These are phyloP conservation scores for Dysmachus trigonus DNA, from an alignment of 2,888 invertebrate species.

Conservation along the genomic window DNA sequence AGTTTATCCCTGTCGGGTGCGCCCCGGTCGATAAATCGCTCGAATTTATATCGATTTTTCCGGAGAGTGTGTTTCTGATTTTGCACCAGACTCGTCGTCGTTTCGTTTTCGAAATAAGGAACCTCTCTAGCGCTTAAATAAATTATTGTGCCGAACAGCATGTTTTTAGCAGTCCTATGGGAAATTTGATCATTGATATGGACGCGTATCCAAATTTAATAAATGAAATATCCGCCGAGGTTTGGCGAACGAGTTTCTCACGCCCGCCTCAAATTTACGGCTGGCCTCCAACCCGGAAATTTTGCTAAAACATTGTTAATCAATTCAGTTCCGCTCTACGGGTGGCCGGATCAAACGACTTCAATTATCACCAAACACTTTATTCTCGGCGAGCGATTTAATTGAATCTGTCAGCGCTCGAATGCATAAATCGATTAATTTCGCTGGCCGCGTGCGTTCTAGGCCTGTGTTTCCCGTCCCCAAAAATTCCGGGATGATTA, in stretches of 20 bases:
- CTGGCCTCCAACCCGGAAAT: not conserved
- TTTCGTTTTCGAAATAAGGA: not conserved
- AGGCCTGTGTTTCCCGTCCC: not conserved
- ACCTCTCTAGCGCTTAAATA: not conserved
- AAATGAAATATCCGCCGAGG: slow-evolving; percentile 7
- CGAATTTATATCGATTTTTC: slow-evolving; percentile 25
- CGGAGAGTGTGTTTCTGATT: slow-evolving; percentile 10
- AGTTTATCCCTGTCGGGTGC: not conserved
- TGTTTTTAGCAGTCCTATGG: slow-evolving; percentile 7
- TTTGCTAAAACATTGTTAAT: slow-evolving; percentile 35
- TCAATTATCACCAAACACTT: slow-evolving; percentile 26
- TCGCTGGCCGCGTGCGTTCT: not conserved
- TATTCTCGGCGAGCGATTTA: slow-evolving; percentile 19
- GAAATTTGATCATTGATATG: slow-evolving; percentile 27
- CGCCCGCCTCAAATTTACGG: not conserved
- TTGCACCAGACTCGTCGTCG: not conserved
- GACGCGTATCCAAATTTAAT: slow-evolving; percentile 21
- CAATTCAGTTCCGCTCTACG: slow-evolving; percentile 1
- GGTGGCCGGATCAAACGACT: slow-evolving; percentile 25
- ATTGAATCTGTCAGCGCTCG: slow-evolving; percentile 31
- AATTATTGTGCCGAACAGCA: not conserved
- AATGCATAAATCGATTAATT: slow-evolving; percentile 34
- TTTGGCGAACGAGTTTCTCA: not conserved
- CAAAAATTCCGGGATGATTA: slow-evolving; percentile 16
- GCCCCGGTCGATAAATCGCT: slow-evolving; percentile 3